phyloP scores from a whole-genome alignment of 2,113 vertebrate genomes.

The Eurystomus gularis region DNA sequence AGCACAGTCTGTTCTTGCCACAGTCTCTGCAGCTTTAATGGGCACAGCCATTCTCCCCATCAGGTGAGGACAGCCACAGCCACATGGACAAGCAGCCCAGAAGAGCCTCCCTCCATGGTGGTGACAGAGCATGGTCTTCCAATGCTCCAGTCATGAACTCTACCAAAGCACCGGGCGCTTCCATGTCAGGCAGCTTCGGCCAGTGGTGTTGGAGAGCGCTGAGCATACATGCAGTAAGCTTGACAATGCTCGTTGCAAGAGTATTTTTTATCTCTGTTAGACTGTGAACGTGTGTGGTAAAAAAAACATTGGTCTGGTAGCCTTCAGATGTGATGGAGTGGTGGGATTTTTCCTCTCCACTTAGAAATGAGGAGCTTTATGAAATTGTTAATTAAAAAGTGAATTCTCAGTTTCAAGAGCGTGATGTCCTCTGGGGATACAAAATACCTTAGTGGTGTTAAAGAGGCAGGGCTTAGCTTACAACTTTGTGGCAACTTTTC shows the following conservation, averaged over 20 bases:
- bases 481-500: neutral
- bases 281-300: too few relatives aligned
- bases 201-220: too few relatives aligned
- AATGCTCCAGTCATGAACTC: accelerated
- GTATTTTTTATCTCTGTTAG: neutral
- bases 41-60: neutral
- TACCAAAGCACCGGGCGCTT: neutral
- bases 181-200: neutral
- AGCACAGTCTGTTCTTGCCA: neutral
- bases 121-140: accelerated
- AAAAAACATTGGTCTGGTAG: neutral
- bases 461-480: neutral
- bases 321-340: neutral
- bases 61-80: neutral
- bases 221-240: neutral
- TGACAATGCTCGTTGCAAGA: neutral
- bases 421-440: neutral
- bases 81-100: neutral
- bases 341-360: neutral
- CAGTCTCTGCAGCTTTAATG: accelerated
- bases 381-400: neutral
- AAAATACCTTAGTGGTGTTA: neutral
- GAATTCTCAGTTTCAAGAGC: neutral
- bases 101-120: neutral
- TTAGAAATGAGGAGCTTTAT: neutral